These are phyloP conservation scores for Cheilosia variabilis DNA, from an alignment of 2,888 invertebrate species.

Conservation along the genomic window DNA sequence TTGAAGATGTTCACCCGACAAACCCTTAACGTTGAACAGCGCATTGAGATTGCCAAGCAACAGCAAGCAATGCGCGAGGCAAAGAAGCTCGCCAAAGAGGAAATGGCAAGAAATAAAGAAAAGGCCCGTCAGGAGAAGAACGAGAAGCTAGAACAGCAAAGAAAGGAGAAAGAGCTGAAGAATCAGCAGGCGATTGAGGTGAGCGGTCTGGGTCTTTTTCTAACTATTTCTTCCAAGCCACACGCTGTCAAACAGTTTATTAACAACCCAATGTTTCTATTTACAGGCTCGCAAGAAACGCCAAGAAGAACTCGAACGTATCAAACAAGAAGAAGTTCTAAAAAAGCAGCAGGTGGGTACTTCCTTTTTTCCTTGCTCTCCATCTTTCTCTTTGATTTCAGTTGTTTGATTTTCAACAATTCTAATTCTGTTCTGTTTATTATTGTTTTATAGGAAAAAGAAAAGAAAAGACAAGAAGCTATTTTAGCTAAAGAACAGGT, in stretches of 20 bases:
- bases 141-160: conserved; percentile 92
- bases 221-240: conserved; percentile 26
- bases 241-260: not conserved
- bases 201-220: conserved; percentile 79
- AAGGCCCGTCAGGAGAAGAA: conserved; percentile 87
- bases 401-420: conserved; percentile 47
- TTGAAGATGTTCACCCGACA: conserved; percentile 87
- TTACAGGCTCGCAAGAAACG: conserved; percentile 92
- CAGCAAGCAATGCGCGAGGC: conserved; percentile 91
- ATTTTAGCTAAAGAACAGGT: conserved; percentile 96
- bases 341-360: conserved; percentile 92
- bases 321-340: conserved; percentile 92
- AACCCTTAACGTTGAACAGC: conserved; percentile 89
- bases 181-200: conserved; percentile 96
- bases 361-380: conserved; percentile 17
- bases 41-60: conserved; percentile 89
- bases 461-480: conserved; percentile 94
- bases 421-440: conserved; percentile 72
- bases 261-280: not conserved
- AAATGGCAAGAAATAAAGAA: conserved; percentile 85
- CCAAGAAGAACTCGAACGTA: conserved; percentile 93
- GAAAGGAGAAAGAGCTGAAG: conserved; percentile 91
- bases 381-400: conserved; percentile 22
- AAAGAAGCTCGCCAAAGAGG: conserved; percentile 89
- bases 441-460: conserved; percentile 90